A percentile compares a stretch with the other conserved stretches of the same genome.
These are phyloP conservation scores for Amphipyra tragopoginis DNA, from an alignment of 2,888 invertebrate species.

Conservation along the genomic window DNA sequence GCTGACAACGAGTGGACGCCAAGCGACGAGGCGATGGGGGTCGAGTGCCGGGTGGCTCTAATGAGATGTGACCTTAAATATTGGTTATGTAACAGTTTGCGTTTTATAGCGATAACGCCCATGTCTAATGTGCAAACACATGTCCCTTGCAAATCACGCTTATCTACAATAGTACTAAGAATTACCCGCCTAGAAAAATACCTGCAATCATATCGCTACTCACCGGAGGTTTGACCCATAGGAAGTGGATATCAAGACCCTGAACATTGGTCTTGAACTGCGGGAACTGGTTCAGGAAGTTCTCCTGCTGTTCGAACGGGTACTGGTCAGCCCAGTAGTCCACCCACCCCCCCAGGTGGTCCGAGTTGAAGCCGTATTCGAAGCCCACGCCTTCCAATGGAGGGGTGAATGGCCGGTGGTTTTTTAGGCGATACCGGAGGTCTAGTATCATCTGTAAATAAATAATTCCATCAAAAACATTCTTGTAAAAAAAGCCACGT, in stretches of 20 bases:
- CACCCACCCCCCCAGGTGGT: conserved; percentile 90
- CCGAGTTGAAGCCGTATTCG: conserved; percentile 94
- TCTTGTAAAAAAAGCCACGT: too few relatives aligned
- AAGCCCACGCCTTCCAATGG: conserved; percentile 93
- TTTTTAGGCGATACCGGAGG: conserved; percentile 70
- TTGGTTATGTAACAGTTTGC: too few relatives aligned
- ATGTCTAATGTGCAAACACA: too few relatives aligned
- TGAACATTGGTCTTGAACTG: conserved; percentile 94
- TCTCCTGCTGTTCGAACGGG: conserved; percentile 90
- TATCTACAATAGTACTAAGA: too few relatives aligned
- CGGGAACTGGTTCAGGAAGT: conserved; percentile 91
- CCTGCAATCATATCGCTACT: neutral
- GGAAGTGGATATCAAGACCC: conserved; percentile 90
- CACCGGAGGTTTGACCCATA: conserved; percentile 42
- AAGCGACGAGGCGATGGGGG: too few relatives aligned
- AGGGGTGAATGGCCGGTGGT: conserved; percentile 73
- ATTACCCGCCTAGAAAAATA: too few relatives aligned
- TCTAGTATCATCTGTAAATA: conserved; percentile 74
- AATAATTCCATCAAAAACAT: neutral
- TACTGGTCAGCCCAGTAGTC: conserved; percentile 94
- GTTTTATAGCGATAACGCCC: too few relatives aligned
- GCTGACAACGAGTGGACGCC: too few relatives aligned
- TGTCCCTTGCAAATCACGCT: too few relatives aligned
- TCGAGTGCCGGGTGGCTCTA: too few relatives aligned
- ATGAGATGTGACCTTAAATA: too few relatives aligned